These are phyloP conservation scores for Phaethornis superciliosus DNA, from an alignment of 2,113 vertebrate species.

Conservation along the genomic window DNA sequence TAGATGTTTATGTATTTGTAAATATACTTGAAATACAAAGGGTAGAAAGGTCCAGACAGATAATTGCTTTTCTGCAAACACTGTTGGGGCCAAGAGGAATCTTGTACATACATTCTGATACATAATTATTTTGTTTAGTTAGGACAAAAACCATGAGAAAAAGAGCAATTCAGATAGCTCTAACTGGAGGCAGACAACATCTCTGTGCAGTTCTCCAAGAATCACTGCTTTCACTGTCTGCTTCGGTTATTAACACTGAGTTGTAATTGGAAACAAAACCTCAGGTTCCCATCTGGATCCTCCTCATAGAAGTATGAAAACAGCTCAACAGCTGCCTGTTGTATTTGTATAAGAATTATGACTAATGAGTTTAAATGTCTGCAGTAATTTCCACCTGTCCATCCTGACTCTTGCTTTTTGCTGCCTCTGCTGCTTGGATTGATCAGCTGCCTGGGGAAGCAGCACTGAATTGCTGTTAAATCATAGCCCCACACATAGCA, in stretches of 20 bases:
- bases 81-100: background rate
- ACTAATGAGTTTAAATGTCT: conserved; percentile 15
- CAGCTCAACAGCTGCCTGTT: background rate
- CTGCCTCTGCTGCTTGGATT: background rate
- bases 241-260: background rate
- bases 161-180: background rate
- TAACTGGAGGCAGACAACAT: background rate
- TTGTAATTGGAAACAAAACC: background rate
- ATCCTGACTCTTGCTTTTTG: background rate
- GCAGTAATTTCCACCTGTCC: conserved; percentile 10
- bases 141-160: accelerated
- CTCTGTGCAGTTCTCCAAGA: background rate
- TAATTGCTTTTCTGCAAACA: background rate
- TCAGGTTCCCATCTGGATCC: background rate
- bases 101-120: background rate
- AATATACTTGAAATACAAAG: background rate
- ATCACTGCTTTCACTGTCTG: background rate
- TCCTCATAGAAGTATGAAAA: background rate
- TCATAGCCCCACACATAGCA: background rate
- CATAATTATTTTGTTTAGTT: background rate
- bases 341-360: background rate
- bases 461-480: background rate
- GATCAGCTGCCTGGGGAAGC: background rate
- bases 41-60: background rate
- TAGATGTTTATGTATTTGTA: background rate